Evolutionary conservation across 30 jellyfish, hydroid and myxozoan genomes (phyloP).

Genomic region (Turritopsis dohrnii): DNA sequence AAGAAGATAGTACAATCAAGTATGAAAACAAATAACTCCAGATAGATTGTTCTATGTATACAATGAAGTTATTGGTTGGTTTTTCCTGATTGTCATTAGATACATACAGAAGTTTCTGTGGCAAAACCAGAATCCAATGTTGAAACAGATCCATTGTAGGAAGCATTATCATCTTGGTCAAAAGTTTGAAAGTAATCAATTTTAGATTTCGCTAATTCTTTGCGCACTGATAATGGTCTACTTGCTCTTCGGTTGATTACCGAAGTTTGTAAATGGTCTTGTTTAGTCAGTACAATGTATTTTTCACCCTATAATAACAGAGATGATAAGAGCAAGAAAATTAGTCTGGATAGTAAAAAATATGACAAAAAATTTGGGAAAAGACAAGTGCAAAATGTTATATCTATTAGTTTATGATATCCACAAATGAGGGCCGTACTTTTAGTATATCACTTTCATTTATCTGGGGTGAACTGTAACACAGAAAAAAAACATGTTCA

Average conservation of each 20-base stretch:
- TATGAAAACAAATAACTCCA: too few species aligned
- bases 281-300: constrained; percentile 17
- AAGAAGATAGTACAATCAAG: too few species aligned
- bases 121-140: constrained; percentile 28
- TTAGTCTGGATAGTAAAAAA: neutral
- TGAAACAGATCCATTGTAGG: constrained; percentile 4
- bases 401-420: too few species aligned
- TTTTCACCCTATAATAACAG: constrained; percentile 16
- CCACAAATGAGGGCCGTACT: too few species aligned
- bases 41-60: too few species aligned
- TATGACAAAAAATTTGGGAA: too few species aligned
- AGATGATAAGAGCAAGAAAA: neutral
- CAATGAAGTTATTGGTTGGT: too few species aligned
- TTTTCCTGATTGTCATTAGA: too few species aligned
- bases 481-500: too few species aligned
- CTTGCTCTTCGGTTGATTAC: constrained; percentile 26
- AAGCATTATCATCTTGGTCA: constrained; percentile 16
- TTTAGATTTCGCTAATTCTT: constrained; percentile 7
- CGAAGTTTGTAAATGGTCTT: constrained; percentile 30
- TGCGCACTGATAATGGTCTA: constrained; percentile 24
- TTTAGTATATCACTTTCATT: too few species aligned
- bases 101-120: constrained; percentile 21
- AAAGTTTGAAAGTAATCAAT: constrained; percentile 8
- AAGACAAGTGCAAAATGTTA: too few species aligned
- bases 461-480: too few species aligned